Conservation (phyloP, 1,140 invertebrate genomes). For the Bacillus rossius region DNA sequence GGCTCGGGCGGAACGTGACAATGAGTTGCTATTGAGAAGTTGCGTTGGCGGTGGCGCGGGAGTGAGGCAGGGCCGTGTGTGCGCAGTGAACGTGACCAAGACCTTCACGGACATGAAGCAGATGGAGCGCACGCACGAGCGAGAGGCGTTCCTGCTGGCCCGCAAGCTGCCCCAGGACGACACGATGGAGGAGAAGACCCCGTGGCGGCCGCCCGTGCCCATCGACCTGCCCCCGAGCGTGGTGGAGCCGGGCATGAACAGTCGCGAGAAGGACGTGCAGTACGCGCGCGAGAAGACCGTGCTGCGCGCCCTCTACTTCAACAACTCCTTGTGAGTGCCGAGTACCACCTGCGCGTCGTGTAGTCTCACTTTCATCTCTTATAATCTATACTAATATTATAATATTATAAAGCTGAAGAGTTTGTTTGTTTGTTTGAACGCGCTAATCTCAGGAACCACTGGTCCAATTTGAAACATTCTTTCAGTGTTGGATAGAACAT, state of each 20-base stretch:
- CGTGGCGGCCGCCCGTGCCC: constrained; percentile 61
- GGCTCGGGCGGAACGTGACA: too few relatives aligned
- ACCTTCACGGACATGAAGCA: constrained; percentile 90
- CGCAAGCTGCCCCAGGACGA: constrained; percentile 69
- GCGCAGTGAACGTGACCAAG: constrained; percentile 82
- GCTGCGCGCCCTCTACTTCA: constrained; percentile 80
- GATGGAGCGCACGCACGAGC: constrained; percentile 79
- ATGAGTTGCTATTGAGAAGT: too few relatives aligned
- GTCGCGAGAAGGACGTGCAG: constrained; percentile 81
- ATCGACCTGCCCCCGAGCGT: constrained; percentile 56
- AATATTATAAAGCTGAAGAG: too few relatives aligned
- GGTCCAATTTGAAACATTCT: too few relatives aligned
- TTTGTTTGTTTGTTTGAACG: too few relatives aligned
- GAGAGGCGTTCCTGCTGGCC: constrained; percentile 71
- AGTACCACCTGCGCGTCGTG: too few relatives aligned
- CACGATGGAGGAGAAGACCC: constrained; percentile 68
- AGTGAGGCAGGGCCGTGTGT: too few relatives aligned
- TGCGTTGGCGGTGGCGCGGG: too few relatives aligned
- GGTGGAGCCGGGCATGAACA: constrained; percentile 68
- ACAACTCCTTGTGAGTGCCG: constrained; percentile 67
- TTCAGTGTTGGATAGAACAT: too few relatives aligned
- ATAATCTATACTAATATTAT: too few relatives aligned
- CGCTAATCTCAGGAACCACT: too few relatives aligned
- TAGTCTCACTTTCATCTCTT: too few relatives aligned
- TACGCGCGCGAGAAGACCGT: constrained; percentile 76